These are phyloP conservation scores for Thera britannica DNA, from an alignment of 2,888 invertebrate genomes.

Conservation along the genomic window DNA sequence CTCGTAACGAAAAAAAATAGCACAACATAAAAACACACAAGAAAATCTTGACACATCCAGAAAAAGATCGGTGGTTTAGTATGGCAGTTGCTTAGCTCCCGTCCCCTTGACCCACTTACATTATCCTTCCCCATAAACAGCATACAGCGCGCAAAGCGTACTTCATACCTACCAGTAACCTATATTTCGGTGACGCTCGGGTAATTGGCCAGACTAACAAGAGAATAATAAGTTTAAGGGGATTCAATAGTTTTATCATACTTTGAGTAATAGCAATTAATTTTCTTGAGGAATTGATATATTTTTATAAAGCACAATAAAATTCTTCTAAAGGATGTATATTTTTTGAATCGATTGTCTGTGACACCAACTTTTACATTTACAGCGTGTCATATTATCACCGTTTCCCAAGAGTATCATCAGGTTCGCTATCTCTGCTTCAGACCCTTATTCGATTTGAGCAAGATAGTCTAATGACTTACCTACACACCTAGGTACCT, in stretches of 20 bases:
- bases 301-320: neutral
- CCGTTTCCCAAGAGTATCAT: neutral
- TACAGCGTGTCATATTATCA: neutral
- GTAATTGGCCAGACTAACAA: too few species aligned
- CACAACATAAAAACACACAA: neutral
- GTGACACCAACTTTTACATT: neutral
- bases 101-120: conserved; percentile 39
- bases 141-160: conserved; percentile 16
- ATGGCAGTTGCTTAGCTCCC: conserved; percentile 15
- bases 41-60: neutral
- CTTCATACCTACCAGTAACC: conserved; percentile 7
- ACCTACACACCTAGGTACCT: conserved; percentile 40
- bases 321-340: neutral
- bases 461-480: conserved; percentile 51
- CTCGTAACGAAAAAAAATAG: too few species aligned
- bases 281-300: too few species aligned
- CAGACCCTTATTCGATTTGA: conserved; percentile 41
- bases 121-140: conserved; percentile 34
- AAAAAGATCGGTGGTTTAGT: neutral
- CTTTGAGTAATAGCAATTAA: too few species aligned
- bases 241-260: too few species aligned
- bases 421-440: too few species aligned
- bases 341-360: neutral
- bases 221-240: too few species aligned
- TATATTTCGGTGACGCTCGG: conserved; percentile 14